Base-by-base conservation (phyloP, 64 coral and sea anemone genomes). In the Hydrozoanthus tunicans region DNA sequence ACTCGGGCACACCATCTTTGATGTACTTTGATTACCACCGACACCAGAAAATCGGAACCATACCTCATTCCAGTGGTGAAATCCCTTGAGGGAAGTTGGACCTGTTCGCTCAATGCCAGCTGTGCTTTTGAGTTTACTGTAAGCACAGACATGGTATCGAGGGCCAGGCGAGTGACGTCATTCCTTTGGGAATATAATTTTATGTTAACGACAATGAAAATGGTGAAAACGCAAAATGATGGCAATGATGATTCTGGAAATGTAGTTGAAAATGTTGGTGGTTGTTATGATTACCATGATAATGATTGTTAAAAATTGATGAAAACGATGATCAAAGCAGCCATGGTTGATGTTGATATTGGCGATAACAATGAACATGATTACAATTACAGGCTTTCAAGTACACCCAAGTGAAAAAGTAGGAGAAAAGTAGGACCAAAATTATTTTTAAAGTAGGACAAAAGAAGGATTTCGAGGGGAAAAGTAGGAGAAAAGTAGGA, bases 141-240 rank as follows among this genome's bases (percentile, higher is more conserved):
- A 13, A 98, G 59, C 23, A 98, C 94, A 57, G 85, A 93, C 32
- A 98, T 78, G 17, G 89, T 95, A 73, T 98, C 96, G n/a, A 98
- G 74, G 1, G 92, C 96, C 26, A 98, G 65, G 8, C 96, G 89
- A 12, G 94, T 98, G 8, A 98, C 96, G 12, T 98, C 96, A 90
- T 90, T 89, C 60, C 94, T 94, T 43, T 55, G 51, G 1, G 4
- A 52, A 51, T 59, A 88, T 56, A 72, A 7, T 53, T 65, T 68
- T 7, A 55, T 71, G 8, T 6, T 54, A 53, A 12, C 11, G 14
- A 51, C 12, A 43, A 53, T 9, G 17, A 52, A 12, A 13, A 60
- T 17, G 17, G 9, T n/a, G 55, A 43, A 43, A 43, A 43, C 32
- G n/a, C 17, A 82, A 56, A 5, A 82, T 69, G 66, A 69, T 13